phyloP scores from a whole-genome alignment of 2,888 invertebrate species.

The Sicus ferrugineus region DNA sequence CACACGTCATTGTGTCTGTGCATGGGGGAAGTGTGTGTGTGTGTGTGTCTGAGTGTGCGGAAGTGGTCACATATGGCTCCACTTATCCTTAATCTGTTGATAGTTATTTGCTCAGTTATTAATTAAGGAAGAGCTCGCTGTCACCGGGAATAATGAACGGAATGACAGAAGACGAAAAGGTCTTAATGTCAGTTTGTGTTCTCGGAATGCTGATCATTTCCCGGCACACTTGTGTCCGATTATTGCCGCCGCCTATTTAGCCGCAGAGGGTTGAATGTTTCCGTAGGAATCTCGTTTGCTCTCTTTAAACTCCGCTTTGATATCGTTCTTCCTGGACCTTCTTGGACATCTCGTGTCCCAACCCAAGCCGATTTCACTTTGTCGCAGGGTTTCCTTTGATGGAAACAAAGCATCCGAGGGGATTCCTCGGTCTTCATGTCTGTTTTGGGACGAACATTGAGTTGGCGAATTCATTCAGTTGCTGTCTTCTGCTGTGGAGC shows the following conservation, averaged over 20 bases:
- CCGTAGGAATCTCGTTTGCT: not conserved
- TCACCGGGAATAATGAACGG: constrained; percentile 43
- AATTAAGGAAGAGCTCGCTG: constrained; percentile 57
- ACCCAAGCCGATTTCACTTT: too few species aligned
- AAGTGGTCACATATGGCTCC: constrained; percentile 16
- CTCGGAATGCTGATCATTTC: constrained; percentile 19
- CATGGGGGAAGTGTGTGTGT: not conserved
- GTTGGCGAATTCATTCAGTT: not conserved
- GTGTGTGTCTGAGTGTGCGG: not conserved
- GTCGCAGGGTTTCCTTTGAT: too few species aligned
- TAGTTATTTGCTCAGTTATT: constrained; percentile 59
- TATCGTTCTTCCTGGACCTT: too few species aligned
- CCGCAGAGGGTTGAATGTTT: too few species aligned
- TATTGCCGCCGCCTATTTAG: too few species aligned
- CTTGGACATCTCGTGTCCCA: too few species aligned
- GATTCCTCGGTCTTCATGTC: too few species aligned
- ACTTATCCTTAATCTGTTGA: constrained; percentile 59
- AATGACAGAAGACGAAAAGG: constrained; percentile 46
- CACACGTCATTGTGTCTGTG: constrained; percentile 24
- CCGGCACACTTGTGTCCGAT: too few species aligned
- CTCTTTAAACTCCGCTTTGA: not conserved
- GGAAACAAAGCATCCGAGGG: too few species aligned
- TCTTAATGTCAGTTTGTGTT: constrained; percentile 46
- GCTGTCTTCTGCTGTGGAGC: not conserved
- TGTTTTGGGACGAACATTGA: too few species aligned